phyloP scores from a whole-genome alignment of 2,888 invertebrate species.

The Epirrhoe alternata region DNA sequence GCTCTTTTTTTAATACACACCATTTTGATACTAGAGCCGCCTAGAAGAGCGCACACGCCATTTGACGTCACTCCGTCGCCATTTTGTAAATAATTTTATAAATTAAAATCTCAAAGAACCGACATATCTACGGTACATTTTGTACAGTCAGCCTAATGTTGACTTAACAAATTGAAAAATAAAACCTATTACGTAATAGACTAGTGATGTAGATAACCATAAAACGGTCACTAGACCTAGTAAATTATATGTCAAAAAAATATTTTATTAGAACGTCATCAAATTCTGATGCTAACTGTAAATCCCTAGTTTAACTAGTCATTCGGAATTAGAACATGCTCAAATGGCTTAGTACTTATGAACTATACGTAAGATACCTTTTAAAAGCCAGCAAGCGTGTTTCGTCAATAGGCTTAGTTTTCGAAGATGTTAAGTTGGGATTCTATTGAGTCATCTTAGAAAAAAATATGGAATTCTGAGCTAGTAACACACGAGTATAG shows the following conservation, averaged over 20 bases:
- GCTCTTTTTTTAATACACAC: not conserved
- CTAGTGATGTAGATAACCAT: not conserved
- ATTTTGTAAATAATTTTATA: slow-evolving; percentile 26
- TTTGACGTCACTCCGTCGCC: slow-evolving; percentile 27
- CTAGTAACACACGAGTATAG: no score
- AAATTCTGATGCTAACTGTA: not conserved
- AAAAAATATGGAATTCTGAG: no score
- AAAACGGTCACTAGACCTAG: not conserved
- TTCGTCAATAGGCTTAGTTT: slow-evolving; percentile 15
- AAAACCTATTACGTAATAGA: not conserved
- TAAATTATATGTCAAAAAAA: not conserved
- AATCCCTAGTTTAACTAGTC: slow-evolving; percentile 46
- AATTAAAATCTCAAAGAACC: slow-evolving; percentile 31
- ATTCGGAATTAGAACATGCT: slow-evolving; percentile 45
- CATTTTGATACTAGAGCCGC: slow-evolving; percentile 33
- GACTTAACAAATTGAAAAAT: not conserved
- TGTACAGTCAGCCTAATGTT: slow-evolving; percentile 25
- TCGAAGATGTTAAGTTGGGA: not conserved
- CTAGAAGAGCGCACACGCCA: slow-evolving; percentile 36
- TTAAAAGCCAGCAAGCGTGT: slow-evolving; percentile 17
- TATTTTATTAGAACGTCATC: not conserved
- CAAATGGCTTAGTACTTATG: slow-evolving; percentile 38
- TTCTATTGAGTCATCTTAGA: not conserved
- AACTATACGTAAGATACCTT: slow-evolving; percentile 15
- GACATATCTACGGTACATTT: slow-evolving; percentile 41